Percentiles rank a stretch among this genome's conserved stretches.
Conservation (phyloP, 2,888 invertebrate genomes). For the Polylopha cassiicola region DNA sequence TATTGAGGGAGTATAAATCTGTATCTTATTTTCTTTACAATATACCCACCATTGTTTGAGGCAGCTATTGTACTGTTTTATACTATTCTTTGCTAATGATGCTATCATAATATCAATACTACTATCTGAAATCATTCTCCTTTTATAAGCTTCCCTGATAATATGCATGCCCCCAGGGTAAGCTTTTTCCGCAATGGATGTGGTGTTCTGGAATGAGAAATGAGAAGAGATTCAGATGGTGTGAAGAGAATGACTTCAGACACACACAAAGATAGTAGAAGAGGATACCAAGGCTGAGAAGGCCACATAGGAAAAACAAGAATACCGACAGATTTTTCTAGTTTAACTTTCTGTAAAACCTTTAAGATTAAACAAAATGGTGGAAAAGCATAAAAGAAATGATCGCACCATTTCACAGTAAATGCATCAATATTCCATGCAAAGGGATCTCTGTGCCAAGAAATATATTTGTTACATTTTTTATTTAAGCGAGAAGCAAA, state of each 20-base stretch:
- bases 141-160: constrained; percentile 15
- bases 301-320: constrained; percentile 19
- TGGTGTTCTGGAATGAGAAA: constrained; percentile 18
- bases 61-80: constrained; percentile 3
- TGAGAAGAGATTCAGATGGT: constrained; percentile 8
- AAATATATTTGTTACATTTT: constrained; percentile 15
- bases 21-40: background rate
- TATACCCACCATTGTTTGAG: constrained; percentile 5
- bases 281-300: constrained; percentile 19
- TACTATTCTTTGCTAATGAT: constrained; percentile 1
- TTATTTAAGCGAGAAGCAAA: background rate
- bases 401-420: constrained; percentile 15
- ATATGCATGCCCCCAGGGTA: constrained; percentile 18
- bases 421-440: constrained; percentile 20
- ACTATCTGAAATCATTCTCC: constrained; percentile 1
- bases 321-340: constrained; percentile 13
- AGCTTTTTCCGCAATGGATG: constrained; percentile 16
- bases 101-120: constrained; percentile 6
- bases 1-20: background rate
- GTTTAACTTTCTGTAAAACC: constrained; percentile 15
- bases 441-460: constrained; percentile 18
- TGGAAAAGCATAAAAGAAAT: constrained; percentile 24
- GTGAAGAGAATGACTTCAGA: constrained; percentile 10
- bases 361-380: constrained; percentile 20
- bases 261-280: constrained; percentile 6